Evolutionary conservation across 2,113 vertebrate genomes (phyloP), one percentile per base, ranked within the genome.

Genomic region (Eulemur rufifrons): DNA sequence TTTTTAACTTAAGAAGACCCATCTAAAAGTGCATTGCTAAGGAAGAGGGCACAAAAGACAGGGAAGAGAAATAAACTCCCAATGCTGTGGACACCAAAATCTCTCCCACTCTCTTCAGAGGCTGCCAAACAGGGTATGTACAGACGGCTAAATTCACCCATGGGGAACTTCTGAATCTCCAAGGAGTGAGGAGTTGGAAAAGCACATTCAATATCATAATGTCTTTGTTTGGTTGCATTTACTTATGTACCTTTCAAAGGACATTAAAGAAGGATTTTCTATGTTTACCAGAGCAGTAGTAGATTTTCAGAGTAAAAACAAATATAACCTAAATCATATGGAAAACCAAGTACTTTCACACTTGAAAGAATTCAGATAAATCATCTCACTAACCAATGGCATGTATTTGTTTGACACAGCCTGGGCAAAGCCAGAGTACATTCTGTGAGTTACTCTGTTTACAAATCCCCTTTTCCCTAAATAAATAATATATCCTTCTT

Each of bases 101-200:
- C 73, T 74, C 15, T n/a, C 25, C 45, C 56, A 8, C 17, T 14
- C 2, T 29, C n/a, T 73, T 59, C 54, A 18, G 0, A 4, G n/a
- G 13, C 8, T 39, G 29, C 42, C 1, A 34, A 17, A 32, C 8
- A 54, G 6, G 1, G 0, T 5, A 1, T 7, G 45, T 3, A 8
- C 13, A 17, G 3, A 12, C 17, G 9, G 42, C 71, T 20, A 34
- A 39, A 25, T 8, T 64, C 37, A 29, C 32, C 68, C 3, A 10
- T 9, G 0, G 2, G 21, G 42, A 17, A 1, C 61, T 32, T 83
- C 34, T 11, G 8, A 54, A 74, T 91, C 42, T 91, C 68, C 25
- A n/a, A n/a, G 39, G 34, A 50, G 9, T 20, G 27, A 52, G 13
- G 12, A 27, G 18, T 12, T 78, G 20, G 39, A 86, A 86, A 80